A percentile compares a stretch with the other conserved stretches of the same genome.
phyloP scores from a whole-genome alignment of 2,113 vertebrate species.

The Callocephalon fimbriatum region DNA sequence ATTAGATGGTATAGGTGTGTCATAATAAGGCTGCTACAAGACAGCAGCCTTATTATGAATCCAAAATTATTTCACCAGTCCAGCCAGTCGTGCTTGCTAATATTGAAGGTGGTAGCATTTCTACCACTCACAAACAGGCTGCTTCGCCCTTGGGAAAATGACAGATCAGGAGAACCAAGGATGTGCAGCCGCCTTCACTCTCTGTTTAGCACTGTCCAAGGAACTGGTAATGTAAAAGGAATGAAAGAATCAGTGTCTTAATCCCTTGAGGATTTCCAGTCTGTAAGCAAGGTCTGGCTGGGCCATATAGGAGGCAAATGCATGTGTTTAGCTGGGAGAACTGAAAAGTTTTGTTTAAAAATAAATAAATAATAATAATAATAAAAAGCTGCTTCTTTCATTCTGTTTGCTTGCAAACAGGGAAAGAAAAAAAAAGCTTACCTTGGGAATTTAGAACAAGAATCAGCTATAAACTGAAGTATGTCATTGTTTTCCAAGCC shows the following conservation, averaged over 20 bases:
- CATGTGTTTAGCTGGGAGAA: background rate
- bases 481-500: background rate
- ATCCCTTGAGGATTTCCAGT: constrained; percentile 10
- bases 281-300: background rate
- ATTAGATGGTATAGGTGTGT: constrained; percentile 14
- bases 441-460: background rate
- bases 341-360: accelerated
- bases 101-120: background rate
- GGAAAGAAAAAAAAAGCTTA: background rate
- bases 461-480: background rate
- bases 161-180: background rate
- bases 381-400: background rate
- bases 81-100: background rate
- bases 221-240: constrained; percentile 11
- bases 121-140: background rate
- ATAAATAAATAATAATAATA: background rate
- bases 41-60: background rate
- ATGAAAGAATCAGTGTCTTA: constrained; percentile 16
- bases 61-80: background rate
- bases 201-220: background rate
- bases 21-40: background rate
- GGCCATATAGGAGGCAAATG: accelerated
- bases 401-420: background rate
- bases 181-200: background rate
- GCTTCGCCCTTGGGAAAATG: background rate